Percentiles rank a stretch among this genome's conserved stretches.
Conservation (phyloP, 2,888 invertebrate species). For the Anarsia innoxiella region DNA sequence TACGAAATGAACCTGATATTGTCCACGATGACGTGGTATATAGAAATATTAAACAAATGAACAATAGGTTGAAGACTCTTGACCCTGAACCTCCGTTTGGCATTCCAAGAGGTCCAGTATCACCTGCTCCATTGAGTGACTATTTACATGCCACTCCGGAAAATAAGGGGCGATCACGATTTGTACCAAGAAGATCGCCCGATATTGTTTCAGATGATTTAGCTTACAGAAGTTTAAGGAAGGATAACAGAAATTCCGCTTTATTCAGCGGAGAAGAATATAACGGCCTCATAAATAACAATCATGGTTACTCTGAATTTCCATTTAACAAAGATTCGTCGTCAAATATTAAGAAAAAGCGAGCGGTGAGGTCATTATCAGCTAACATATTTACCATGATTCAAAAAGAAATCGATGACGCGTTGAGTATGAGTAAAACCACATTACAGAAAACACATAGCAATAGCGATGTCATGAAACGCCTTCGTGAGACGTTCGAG, state of each 20-base stretch:
- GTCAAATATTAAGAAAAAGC: slow-evolving; percentile 79
- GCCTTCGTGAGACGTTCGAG: slow-evolving; percentile 62
- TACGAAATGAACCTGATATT: slow-evolving; percentile 85
- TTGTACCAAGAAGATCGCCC: slow-evolving; percentile 81
- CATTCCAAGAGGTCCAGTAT: slow-evolving; percentile 89
- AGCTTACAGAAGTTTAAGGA: slow-evolving; percentile 88
- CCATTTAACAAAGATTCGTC: slow-evolving; percentile 49
- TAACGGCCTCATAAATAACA: slow-evolving; percentile 64
- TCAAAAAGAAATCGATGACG: slow-evolving; percentile 78
- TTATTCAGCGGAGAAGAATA: slow-evolving; percentile 66
- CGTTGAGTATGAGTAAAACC: slow-evolving; percentile 67
- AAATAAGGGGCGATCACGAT: slow-evolving; percentile 74
- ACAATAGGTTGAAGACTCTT: slow-evolving; percentile 79
- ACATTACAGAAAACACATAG: slow-evolving; percentile 77
- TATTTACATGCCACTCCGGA: slow-evolving; percentile 87
- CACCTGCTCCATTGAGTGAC: slow-evolving; percentile 86
- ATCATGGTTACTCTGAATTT: slow-evolving; percentile 50
- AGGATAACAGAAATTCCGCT: slow-evolving; percentile 80
- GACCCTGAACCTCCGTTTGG: slow-evolving; percentile 94
- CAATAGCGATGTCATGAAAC: slow-evolving; percentile 74
- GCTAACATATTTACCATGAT: slow-evolving; percentile 89
- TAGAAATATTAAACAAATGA: slow-evolving; percentile 85
- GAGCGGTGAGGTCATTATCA: slow-evolving; percentile 87
- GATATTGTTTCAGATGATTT: slow-evolving; percentile 91
- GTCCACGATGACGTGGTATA: slow-evolving; percentile 90